These are phyloP conservation scores for Lepidocyrtinus sp. DNA, from an alignment of 2,888 invertebrate species.

Conservation along the genomic window DNA sequence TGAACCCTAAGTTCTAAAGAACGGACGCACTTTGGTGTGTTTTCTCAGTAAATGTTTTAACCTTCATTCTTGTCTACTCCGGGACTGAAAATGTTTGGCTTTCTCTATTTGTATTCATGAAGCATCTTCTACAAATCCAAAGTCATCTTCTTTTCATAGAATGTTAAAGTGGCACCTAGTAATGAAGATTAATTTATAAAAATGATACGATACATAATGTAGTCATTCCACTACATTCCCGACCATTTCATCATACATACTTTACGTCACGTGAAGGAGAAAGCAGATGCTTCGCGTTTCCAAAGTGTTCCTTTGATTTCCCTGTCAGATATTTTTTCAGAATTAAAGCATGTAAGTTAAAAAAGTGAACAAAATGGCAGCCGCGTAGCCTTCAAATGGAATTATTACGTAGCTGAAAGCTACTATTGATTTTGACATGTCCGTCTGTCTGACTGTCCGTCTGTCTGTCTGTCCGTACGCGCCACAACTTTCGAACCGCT, in stretches of 20 bases:
- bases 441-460: too few relatives aligned
- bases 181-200: slow-evolving; percentile 58
- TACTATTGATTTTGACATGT: too few relatives aligned
- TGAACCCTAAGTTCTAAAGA: background rate
- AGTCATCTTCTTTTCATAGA: slow-evolving; percentile 26
- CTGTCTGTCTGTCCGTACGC: too few relatives aligned
- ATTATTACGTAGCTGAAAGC: too few relatives aligned
- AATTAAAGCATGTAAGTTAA: too few relatives aligned
- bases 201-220: background rate
- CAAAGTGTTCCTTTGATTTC: too few relatives aligned
- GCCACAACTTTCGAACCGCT: too few relatives aligned
- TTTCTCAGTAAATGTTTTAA: background rate
- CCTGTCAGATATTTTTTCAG: too few relatives aligned
- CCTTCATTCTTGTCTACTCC: background rate
- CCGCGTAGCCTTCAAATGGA: too few relatives aligned
- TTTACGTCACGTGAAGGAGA: too few relatives aligned
- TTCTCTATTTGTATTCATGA: background rate
- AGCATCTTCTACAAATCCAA: background rate
- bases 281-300: too few relatives aligned
- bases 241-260: background rate
- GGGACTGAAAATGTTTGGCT: background rate
- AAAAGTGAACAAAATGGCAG: too few relatives aligned
- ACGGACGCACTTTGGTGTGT: background rate
- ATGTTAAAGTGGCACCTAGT: slow-evolving; percentile 26
- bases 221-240: background rate